Evolutionary conservation across 2,113 vertebrate genomes (phyloP), one percentile per base, ranked within the genome.

Genomic region (Cyprinodon variegatus): DNA sequence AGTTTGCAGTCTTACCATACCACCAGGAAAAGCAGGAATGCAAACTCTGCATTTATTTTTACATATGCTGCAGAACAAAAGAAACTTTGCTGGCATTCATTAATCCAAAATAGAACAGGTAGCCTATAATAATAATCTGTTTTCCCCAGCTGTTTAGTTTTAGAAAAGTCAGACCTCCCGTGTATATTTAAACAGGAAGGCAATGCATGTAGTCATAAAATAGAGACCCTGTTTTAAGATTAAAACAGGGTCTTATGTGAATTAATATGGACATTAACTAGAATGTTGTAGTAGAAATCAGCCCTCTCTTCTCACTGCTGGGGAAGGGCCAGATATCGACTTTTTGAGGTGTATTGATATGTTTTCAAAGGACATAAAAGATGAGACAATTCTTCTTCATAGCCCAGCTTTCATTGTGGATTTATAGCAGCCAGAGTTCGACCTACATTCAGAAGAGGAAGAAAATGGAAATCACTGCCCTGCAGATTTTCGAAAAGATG

Each of bases 401-500:
- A 71, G 36, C 1, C 72, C 91, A 99, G 97, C 98, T 97, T 99
- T 99, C 93, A 97, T 97, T 96, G 95, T 99, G 96, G 98, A 98
- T 86, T 94, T 97, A 79, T 97, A 98, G 91, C 96, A 97, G 89
- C 97, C 96, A 22, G 97, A 98, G 94, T 98, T 98, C 85, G 97
- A 99, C 94, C 93, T 98, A 93, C 97, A 99, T 93, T 96, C 96
- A 0, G 97, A 98, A 89, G 97, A 99, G 88, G 97, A 98, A 97
- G 93, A 96, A 96, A 91, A 96, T 97, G 95, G 97, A 98, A 90
- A 97, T 99, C 86, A 96, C 94, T 50, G 95, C 96, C 72, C 94
- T 97, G 90, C 97, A 99, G 43, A 98, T 99, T 91, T 97, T 98
- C 85, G 97, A 97, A 90, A 98, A 98, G 98, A 98, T 98, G 86